Evolutionary conservation across 1,140 invertebrate species (phyloP).

Genomic region (Grapholita molesta): DNA sequence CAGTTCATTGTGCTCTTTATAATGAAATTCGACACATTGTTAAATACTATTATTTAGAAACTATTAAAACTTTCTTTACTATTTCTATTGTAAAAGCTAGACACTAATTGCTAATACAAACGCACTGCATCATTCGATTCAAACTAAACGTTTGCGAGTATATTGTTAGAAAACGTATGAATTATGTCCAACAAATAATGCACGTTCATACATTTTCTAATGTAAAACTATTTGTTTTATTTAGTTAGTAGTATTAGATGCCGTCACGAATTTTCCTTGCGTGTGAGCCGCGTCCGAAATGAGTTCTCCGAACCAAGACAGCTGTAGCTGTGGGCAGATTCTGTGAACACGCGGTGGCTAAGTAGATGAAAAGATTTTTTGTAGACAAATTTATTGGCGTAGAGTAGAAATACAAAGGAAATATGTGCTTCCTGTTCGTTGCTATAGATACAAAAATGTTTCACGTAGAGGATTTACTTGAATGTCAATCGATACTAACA

Average conservation of each 20-base stretch:
- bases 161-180: background rate
- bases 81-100: background rate
- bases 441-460: background rate
- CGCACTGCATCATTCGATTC: background rate
- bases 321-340: constrained; percentile 4
- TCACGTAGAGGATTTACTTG: too few relatives aligned
- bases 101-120: background rate
- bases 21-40: background rate
- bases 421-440: background rate
- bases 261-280: background rate
- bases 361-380: background rate
- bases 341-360: constrained; percentile 1
- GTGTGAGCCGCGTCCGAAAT: background rate
- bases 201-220: too few relatives aligned
- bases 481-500: too few relatives aligned
- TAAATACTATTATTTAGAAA: background rate
- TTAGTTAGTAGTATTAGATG: background rate
- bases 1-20: background rate
- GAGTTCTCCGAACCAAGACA: background rate
- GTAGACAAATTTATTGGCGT: background rate
- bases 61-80: background rate
- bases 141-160: background rate
- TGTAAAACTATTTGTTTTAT: background rate
- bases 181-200: too few relatives aligned
- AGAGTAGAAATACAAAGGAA: background rate